Percentiles rank a stretch among this genome's conserved stretches.
Evolutionary conservation across 2,113 vertebrate genomes (phyloP).

Genomic region (Xyliphius kryptos): DNA sequence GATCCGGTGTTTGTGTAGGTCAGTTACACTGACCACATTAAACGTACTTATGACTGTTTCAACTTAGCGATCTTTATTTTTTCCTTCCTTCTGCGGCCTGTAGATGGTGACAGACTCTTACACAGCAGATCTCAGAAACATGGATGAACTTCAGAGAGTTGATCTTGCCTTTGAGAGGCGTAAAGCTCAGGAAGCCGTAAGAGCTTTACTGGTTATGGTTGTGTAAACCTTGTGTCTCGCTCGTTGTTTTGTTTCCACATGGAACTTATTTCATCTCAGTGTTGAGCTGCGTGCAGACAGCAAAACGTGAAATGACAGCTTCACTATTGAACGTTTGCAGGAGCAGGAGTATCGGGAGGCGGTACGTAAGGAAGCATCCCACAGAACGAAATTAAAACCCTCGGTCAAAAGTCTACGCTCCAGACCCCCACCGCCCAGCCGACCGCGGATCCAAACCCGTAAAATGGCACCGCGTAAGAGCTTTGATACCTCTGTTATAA

Average conservation of each 20-base stretch:
- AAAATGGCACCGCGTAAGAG: slow-evolving; percentile 74
- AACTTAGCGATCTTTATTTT: not conserved
- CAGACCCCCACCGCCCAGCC: slow-evolving; percentile 52
- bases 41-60: no score
- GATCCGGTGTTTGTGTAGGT: no score
- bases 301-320: not conserved
- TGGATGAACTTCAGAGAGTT: slow-evolving; percentile 61
- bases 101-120: slow-evolving; percentile 67
- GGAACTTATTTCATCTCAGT: slow-evolving; percentile 46
- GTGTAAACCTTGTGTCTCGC: slow-evolving; percentile 3
- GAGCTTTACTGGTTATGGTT: not conserved
- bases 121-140: slow-evolving; percentile 70
- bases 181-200: slow-evolving; percentile 61
- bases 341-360: slow-evolving; percentile 75
- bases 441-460: slow-evolving; percentile 56
- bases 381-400: slow-evolving; percentile 58
- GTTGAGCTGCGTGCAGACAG: slow-evolving; percentile 18
- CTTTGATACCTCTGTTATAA: not conserved
- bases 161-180: slow-evolving; percentile 61
- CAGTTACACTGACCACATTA: not conserved
- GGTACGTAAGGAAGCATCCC: slow-evolving; percentile 62
- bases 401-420: slow-evolving; percentile 44
- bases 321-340: slow-evolving; percentile 57
- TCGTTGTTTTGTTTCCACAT: no score
- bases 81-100: slow-evolving; percentile 11